Evolutionary conservation across 2,888 invertebrate genomes (phyloP).

Genomic region (Hypena proboscidalis): DNA sequence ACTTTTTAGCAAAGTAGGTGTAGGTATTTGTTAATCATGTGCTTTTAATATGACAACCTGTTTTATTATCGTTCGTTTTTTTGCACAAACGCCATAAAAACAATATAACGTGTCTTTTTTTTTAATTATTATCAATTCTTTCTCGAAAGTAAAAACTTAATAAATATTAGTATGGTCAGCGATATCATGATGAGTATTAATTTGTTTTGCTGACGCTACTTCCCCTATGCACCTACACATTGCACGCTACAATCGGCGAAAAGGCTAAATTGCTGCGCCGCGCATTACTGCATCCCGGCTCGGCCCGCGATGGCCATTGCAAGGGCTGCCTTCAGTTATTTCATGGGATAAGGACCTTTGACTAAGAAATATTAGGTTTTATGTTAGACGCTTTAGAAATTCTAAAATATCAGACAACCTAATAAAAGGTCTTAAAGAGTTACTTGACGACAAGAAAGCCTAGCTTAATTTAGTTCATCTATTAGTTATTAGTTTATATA

Average conservation of each 20-base stretch:
- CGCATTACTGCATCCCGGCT: slow-evolving; percentile 50
- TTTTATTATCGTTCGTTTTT: too few species aligned
- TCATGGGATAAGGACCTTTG: neutral
- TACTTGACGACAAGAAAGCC: too few species aligned
- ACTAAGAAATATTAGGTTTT: neutral
- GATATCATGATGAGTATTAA: slow-evolving; percentile 7
- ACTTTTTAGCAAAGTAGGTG: slow-evolving; percentile 7
- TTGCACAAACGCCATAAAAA: too few species aligned
- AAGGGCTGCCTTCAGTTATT: slow-evolving; percentile 10
- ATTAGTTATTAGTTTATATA: too few species aligned
- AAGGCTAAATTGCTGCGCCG: slow-evolving; percentile 61
- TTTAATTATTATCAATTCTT: too few species aligned
- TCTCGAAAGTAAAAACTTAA: too few species aligned
- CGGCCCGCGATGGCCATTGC: slow-evolving; percentile 9
- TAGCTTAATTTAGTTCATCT: too few species aligned
- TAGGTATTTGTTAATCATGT: slow-evolving; percentile 2
- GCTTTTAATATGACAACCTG: too few species aligned
- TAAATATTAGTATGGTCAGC: too few species aligned
- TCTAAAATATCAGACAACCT: too few species aligned
- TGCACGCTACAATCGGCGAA: slow-evolving; percentile 65
- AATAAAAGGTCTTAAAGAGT: too few species aligned
- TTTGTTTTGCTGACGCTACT: slow-evolving; percentile 54
- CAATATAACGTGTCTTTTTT: too few species aligned
- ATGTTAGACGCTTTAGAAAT: neutral
- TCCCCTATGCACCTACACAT: slow-evolving; percentile 46